Conservation (phyloP, 1,140 invertebrate genomes). For the Drosophila sp. region DNA sequence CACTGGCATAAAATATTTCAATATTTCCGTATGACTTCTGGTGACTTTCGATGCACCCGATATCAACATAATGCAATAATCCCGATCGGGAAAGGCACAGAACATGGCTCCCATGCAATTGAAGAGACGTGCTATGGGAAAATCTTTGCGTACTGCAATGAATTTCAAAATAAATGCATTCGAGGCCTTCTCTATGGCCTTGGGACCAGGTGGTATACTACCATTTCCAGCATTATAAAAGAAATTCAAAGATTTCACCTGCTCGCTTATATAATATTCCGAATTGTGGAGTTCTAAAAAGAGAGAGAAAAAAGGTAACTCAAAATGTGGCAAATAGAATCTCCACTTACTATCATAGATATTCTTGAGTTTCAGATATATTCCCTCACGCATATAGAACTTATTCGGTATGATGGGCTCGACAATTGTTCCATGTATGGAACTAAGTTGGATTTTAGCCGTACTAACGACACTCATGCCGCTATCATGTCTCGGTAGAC, state of each 20-base stretch:
- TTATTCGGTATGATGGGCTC: conserved; percentile 4
- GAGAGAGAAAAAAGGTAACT: neutral
- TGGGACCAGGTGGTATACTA: neutral
- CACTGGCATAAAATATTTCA: conserved; percentile 69
- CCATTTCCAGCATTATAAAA: conserved; percentile 17
- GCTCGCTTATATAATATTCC: conserved; percentile 39
- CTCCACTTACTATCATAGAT: conserved; percentile 53
- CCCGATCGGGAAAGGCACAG: conserved; percentile 64
- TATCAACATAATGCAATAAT: conserved; percentile 66
- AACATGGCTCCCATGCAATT: conserved; percentile 52
- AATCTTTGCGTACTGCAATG: conserved; percentile 33
- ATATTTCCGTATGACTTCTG: conserved; percentile 34
- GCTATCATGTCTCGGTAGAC: conserved; percentile 40
- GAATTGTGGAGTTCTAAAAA: conserved; percentile 34
- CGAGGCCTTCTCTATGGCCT: conserved; percentile 16
- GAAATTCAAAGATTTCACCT: conserved; percentile 18
- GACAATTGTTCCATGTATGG: conserved; percentile 19
- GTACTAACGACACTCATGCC: conserved; percentile 50
- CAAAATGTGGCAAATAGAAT: too few species aligned
- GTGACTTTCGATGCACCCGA: neutral
- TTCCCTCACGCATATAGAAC: conserved; percentile 36
- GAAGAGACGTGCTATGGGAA: conserved; percentile 45
- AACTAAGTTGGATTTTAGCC: conserved; percentile 41
- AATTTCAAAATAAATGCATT: conserved; percentile 67
- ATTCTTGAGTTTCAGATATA: conserved; percentile 42